phyloP scores from a whole-genome alignment of 2,888 invertebrate genomes.

The Calameuta filiformis region DNA sequence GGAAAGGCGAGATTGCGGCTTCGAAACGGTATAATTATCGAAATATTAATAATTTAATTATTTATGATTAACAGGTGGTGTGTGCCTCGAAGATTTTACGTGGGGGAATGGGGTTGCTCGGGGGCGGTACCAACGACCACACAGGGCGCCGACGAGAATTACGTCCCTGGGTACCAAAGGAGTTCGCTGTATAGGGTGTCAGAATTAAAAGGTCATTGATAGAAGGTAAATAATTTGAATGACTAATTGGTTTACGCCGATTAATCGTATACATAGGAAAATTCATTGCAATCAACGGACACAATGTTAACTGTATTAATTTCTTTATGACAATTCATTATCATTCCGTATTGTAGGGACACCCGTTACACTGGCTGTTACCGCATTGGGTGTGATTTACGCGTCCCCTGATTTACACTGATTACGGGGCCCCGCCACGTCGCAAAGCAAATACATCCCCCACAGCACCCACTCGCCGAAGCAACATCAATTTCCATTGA shows the following conservation, averaged over 20 bases:
- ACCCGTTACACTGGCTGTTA: conserved; percentile 58
- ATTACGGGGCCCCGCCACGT: conserved; percentile 60
- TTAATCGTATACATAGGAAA: background rate
- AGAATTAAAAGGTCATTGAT: background rate
- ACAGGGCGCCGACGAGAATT: conserved; percentile 35
- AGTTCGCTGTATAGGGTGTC: conserved; percentile 6
- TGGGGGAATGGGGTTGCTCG: conserved; percentile 21
- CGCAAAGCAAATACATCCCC: conserved; percentile 60
- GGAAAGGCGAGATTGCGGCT: conserved; percentile 16
- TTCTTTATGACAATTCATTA: background rate
- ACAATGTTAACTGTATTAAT: background rate
- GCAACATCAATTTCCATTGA: conserved; percentile 58
- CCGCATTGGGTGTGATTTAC: conserved; percentile 63
- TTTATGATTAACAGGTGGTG: conserved; percentile 54
- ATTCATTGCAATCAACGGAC: background rate
- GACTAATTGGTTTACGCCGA: background rate
- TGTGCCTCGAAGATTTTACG: conserved; percentile 8
- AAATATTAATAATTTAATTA: conserved; percentile 55
- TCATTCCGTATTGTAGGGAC: conserved; percentile 19
- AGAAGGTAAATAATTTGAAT: background rate
- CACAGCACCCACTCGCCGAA: conserved; percentile 43
- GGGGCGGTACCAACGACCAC: conserved; percentile 46
- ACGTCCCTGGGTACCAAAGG: conserved; percentile 19
- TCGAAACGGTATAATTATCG: conserved; percentile 47
- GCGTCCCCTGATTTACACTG: conserved; percentile 66